Conservation (phyloP, 2,888 invertebrate species). For the Hofmannophila pseudospretella region DNA sequence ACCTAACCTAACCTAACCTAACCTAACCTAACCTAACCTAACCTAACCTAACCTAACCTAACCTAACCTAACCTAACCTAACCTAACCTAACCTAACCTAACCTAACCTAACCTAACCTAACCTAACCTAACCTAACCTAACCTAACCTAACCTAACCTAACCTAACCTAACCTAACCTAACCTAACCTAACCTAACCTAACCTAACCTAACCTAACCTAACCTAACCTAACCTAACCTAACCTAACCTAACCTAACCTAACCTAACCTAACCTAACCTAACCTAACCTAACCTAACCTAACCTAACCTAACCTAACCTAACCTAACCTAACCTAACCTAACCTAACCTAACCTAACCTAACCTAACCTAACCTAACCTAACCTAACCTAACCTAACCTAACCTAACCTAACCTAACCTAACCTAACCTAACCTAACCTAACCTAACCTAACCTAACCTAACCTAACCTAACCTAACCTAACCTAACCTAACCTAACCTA, state of each 20-base stretch:
- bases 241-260: neutral
- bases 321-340: slow-evolving; percentile 14
- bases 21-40: neutral
- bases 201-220: neutral
- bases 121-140: slow-evolving; percentile 19
- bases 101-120: slow-evolving; percentile 20
- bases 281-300: slow-evolving; percentile 11
- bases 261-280: slow-evolving; percentile 12
- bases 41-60: slow-evolving; percentile 8
- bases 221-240: neutral
- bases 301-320: slow-evolving; percentile 16
- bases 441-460: slow-evolving; percentile 20
- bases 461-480: slow-evolving; percentile 18
- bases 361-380: slow-evolving; percentile 21
- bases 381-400: slow-evolving; percentile 21
- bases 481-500: slow-evolving; percentile 19
- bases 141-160: slow-evolving; percentile 18
- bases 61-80: slow-evolving; percentile 17
- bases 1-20: neutral
- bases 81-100: slow-evolving; percentile 16
- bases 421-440: slow-evolving; percentile 17
- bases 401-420: slow-evolving; percentile 17
- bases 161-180: too few relatives aligned
- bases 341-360: slow-evolving; percentile 19
- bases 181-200: neutral